These are phyloP conservation scores for Sebastes baramenuke DNA, from an alignment of 2,797 vertebrate species.

Conservation along the genomic window DNA sequence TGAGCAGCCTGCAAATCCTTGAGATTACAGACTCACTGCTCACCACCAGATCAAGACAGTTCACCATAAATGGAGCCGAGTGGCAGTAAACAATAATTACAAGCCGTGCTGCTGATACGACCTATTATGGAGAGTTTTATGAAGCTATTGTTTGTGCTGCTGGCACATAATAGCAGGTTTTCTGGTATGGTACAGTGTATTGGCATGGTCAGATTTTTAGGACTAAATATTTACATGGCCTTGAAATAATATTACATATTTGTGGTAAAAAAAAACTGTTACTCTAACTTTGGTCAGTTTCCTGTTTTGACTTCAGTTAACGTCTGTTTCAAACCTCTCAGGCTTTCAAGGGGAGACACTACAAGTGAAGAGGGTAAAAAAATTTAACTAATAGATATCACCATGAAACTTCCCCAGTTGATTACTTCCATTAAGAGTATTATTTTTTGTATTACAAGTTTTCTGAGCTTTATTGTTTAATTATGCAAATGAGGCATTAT, in stretches of 20 bases:
- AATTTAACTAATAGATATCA: too few relatives aligned
- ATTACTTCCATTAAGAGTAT: too few relatives aligned
- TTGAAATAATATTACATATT: conserved; percentile 17
- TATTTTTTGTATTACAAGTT: too few relatives aligned
- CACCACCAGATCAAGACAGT: conserved; percentile 38
- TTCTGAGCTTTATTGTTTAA: too few relatives aligned
- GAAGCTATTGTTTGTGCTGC: conserved; percentile 49
- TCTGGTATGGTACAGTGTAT: background rate
- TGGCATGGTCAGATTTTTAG: background rate
- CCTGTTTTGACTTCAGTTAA: background rate
- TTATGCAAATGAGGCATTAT: too few relatives aligned
- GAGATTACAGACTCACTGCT: conserved; percentile 64
- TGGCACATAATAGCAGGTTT: conserved; percentile 41
- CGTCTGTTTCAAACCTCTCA: background rate
- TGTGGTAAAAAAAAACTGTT: background rate
- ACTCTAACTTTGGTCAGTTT: too few relatives aligned
- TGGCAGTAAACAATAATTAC: conserved; percentile 73
- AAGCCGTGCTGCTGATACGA: conserved; percentile 38
- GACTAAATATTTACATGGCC: conserved; percentile 8
- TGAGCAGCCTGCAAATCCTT: conserved; percentile 47
- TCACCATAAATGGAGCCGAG: conserved; percentile 69
- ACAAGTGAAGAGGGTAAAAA: too few relatives aligned
- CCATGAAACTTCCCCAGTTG: too few relatives aligned
- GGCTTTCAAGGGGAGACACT: background rate
- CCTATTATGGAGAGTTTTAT: conserved; percentile 66